phyloP scores from a whole-genome alignment of 2,113 vertebrate species.

The Amazona guildingii region DNA sequence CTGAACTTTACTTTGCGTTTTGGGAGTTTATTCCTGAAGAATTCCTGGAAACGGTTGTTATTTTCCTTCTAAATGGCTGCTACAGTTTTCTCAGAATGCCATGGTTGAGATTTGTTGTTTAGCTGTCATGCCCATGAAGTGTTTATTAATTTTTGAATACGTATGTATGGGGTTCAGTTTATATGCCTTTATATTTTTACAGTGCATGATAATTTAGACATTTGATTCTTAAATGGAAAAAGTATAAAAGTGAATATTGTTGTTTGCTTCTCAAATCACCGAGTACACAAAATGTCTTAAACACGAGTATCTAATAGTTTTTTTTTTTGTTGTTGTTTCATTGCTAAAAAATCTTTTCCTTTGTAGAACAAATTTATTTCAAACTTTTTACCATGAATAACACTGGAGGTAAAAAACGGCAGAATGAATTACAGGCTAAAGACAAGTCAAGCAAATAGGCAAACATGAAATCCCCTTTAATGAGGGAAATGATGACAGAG shows the following conservation, averaged over 20 bases:
- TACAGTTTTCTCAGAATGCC: neutral
- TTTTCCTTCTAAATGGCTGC: neutral
- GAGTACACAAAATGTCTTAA: slow-evolving; percentile 46
- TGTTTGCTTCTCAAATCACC: neutral
- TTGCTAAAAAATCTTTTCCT: slow-evolving; percentile 38
- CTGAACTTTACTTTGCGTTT: neutral
- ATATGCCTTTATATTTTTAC: neutral
- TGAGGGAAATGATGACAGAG: neutral
- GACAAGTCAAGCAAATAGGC: slow-evolving; percentile 48
- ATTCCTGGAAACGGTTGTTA: neutral
- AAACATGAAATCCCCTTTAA: slow-evolving; percentile 30
- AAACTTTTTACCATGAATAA: slow-evolving; percentile 59
- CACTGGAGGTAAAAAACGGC: slow-evolving; percentile 71
- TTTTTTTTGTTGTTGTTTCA: neutral
- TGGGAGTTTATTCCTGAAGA: neutral
- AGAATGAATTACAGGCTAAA: slow-evolving; percentile 57
- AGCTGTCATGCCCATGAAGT: neutral
- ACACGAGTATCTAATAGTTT: neutral
- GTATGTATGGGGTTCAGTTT: neutral
- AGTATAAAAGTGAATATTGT: neutral
- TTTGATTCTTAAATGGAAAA: slow-evolving; percentile 38
- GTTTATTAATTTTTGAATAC: slow-evolving; percentile 24
- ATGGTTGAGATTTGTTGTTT: neutral
- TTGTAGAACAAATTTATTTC: slow-evolving; percentile 68
- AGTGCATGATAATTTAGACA: neutral